Percentiles rank a stretch among this genome's conserved stretches.
phyloP scores from a whole-genome alignment of 1,140 invertebrate genomes.

The Chymomyza costata region DNA sequence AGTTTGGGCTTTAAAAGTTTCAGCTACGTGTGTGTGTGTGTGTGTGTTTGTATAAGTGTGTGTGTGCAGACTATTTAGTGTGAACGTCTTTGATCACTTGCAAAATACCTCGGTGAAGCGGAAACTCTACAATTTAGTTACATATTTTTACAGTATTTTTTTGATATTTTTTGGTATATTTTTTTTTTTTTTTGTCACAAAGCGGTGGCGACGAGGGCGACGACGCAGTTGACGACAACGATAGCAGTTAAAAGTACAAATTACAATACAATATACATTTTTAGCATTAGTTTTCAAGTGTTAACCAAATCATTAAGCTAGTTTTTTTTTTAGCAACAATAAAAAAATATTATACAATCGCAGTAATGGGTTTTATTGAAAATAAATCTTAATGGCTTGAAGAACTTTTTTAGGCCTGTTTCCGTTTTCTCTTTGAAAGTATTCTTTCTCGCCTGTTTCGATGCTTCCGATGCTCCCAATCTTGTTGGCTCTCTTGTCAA shows the following conservation, averaged over 20 bases:
- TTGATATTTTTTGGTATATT: not conserved
- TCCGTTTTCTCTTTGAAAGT: too few species aligned
- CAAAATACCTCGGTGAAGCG: slow-evolving; percentile 72
- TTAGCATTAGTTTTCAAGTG: slow-evolving; percentile 51
- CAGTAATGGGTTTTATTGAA: too few species aligned
- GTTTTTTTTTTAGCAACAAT: too few species aligned
- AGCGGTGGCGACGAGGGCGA: slow-evolving; percentile 45
- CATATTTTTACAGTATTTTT: slow-evolving; percentile 3
- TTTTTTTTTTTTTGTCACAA: slow-evolving; percentile 10
- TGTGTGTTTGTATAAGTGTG: not conserved
- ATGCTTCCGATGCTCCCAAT: too few species aligned
- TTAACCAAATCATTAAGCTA: too few species aligned
- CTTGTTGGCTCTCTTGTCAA: too few species aligned
- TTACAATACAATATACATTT: slow-evolving; percentile 53
- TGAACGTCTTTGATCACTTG: not conserved
- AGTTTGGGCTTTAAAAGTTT: not conserved
- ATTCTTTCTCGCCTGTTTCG: too few species aligned
- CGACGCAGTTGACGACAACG: slow-evolving; percentile 52
- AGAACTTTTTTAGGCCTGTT: too few species aligned
- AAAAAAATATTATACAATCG: too few species aligned
- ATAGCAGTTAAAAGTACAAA: slow-evolving; percentile 57
- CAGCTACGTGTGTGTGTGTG: not conserved
- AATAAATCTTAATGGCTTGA: too few species aligned
- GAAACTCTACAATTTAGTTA: slow-evolving; percentile 58
- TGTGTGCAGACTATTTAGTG: not conserved